phyloP scores from a whole-genome alignment of 2,797 vertebrate genomes.

The Hyperoplus immaculatus region DNA sequence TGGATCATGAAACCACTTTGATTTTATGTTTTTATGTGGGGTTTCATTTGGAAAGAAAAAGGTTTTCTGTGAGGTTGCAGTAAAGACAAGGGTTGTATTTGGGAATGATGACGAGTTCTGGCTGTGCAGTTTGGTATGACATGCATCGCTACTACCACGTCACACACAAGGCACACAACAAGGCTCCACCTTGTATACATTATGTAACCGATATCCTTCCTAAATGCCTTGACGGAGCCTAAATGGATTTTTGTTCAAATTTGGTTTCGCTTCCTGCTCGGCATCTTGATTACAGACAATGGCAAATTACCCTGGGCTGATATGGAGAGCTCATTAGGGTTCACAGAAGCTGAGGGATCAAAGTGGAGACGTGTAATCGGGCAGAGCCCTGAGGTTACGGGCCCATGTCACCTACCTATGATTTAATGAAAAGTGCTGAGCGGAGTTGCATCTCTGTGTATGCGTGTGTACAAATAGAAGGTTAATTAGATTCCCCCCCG shows the following conservation, averaged over 20 bases:
- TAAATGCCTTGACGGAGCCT: slow-evolving; percentile 1
- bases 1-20: background rate
- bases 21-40: slow-evolving; percentile 12
- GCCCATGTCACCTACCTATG: slow-evolving; percentile 43
- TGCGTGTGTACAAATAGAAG: slow-evolving; percentile 3
- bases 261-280: slow-evolving; percentile 3
- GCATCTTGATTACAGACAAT: slow-evolving; percentile 45
- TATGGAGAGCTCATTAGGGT: slow-evolving; percentile 63
- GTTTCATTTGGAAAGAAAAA: background rate
- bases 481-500: slow-evolving; percentile 13
- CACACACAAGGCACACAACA: too few species aligned
- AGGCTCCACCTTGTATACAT: too few species aligned
- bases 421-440: slow-evolving; percentile 60
- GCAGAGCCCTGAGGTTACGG: slow-evolving; percentile 45
- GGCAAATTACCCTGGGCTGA: slow-evolving; percentile 55
- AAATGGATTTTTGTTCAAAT: slow-evolving; percentile 11
- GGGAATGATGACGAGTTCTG: slow-evolving; percentile 3
- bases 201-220: background rate
- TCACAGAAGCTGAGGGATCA: slow-evolving; percentile 56
- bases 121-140: background rate
- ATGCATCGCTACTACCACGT: too few species aligned
- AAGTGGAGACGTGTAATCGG: slow-evolving; percentile 53
- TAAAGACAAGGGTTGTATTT: slow-evolving; percentile 5
- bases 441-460: slow-evolving; percentile 29
- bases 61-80: background rate